phyloP scores from a whole-genome alignment of 2,888 invertebrate genomes.

The Lacanobia oleracea region DNA sequence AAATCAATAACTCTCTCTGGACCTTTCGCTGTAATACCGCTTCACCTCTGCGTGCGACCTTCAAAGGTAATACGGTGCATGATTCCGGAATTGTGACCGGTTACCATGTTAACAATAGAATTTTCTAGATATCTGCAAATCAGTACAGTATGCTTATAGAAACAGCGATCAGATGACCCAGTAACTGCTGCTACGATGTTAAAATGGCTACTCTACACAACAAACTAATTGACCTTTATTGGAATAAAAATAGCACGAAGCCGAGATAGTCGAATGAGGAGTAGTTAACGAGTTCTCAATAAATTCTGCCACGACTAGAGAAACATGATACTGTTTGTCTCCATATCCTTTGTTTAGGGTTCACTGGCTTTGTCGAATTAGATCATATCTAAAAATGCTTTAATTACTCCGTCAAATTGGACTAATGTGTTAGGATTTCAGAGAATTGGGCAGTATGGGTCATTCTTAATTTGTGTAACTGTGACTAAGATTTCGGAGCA shows the following conservation, averaged over 20 bases:
- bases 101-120: conserved; percentile 16
- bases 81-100: background rate
- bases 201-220: conserved; percentile 33
- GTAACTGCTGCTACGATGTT: conserved; percentile 20
- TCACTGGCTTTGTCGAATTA: conserved; percentile 22
- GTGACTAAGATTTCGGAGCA: conserved; percentile 52
- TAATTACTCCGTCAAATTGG: conserved; percentile 50
- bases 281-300: conserved; percentile 34
- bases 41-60: conserved; percentile 37
- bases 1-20: conserved; percentile 36
- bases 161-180: conserved; percentile 33
- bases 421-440: conserved; percentile 54
- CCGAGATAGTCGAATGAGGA: conserved; percentile 25
- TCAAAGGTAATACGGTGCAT: conserved; percentile 1
- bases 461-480: conserved; percentile 32
- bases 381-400: conserved; percentile 38
- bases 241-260: conserved; percentile 38
- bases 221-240: conserved; percentile 53
- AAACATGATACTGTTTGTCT: conserved; percentile 30
- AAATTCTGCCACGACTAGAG: conserved; percentile 14
- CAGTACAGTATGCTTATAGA: conserved; percentile 4
- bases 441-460: conserved; percentile 44
- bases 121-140: conserved; percentile 14
- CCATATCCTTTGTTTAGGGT: conserved; percentile 2
- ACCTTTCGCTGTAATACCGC: conserved; percentile 29